Percentiles rank a stretch among this genome's conserved stretches.
These are phyloP conservation scores for Spheniscus mendiculus DNA, from an alignment of 2,113 vertebrate genomes.

Conservation along the genomic window DNA sequence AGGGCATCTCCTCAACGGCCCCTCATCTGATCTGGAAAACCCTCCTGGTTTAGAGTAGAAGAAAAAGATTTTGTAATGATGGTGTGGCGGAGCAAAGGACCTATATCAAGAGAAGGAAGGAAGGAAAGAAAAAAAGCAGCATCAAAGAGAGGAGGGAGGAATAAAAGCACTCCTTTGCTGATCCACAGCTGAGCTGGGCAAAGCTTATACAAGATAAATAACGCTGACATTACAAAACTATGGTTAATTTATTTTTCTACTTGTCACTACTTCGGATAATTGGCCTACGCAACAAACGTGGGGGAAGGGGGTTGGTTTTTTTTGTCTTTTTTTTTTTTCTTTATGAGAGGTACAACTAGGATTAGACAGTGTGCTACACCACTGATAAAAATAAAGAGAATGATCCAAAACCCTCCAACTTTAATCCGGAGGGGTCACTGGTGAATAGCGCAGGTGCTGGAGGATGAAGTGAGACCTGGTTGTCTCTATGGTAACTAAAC, in stretches of 20 bases:
- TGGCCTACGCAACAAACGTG: conserved; percentile 51
- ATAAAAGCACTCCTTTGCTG: conserved; percentile 44
- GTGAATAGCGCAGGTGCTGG: conserved; percentile 17
- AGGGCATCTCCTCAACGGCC: background rate
- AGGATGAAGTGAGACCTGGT: conserved; percentile 52
- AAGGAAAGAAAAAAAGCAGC: background rate
- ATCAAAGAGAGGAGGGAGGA: conserved; percentile 43
- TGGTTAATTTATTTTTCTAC: conserved; percentile 63
- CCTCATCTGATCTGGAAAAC: background rate
- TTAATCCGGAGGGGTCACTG: conserved; percentile 41
- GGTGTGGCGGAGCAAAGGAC: background rate
- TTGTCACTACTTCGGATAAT: conserved; percentile 68
- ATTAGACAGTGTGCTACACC: conserved; percentile 32
- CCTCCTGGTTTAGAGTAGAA: background rate
- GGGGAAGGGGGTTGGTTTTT: conserved; percentile 22
- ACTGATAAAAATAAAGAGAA: conserved; percentile 27
- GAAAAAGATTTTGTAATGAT: background rate
- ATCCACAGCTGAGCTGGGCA: conserved; percentile 65
- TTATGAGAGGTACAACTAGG: background rate
- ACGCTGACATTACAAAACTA: conserved; percentile 48
- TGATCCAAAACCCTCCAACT: conserved; percentile 40
- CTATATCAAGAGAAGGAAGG: background rate
- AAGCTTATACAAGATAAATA: conserved; percentile 68
- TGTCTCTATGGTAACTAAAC: conserved; percentile 75
- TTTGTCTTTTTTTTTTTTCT: background rate